Base-by-base conservation (phyloP, 2,888 invertebrate genomes). In the Nomada fucata region DNA sequence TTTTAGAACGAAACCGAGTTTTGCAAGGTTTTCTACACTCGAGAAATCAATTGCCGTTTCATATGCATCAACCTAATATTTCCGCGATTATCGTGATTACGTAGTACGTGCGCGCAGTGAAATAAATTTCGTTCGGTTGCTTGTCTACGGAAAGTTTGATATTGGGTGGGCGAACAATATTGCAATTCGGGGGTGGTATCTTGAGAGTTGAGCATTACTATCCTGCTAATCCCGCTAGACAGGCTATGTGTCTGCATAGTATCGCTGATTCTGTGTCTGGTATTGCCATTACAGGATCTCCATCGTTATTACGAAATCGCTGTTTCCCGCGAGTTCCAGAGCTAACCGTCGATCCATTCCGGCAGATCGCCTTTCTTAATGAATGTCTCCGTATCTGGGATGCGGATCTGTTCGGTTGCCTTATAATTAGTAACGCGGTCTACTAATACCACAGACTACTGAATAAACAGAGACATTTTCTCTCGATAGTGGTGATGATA, bases 281-380 rank as follows among this genome's bases (percentile, higher is more conserved):
- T 50, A 11, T 52, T 71, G 18, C 61, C 36, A 61, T 71, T 71
- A 71, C 18, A 61, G 61, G 52, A 63, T 52, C 61, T 36, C 61
- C 61, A 52, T 71, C 61, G 71, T 71, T 71, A 71, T 71, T 71
- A 71, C 71, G 61, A 71, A 71, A 71, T 61, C 71, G 61, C 71
- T 61, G 71, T 71, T 68, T 61, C 71, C 71, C 36, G 36, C 52
- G 36, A 71, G 23, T 71, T 61, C 63, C 50, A 52, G 3, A 18
- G 61, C 71, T 71, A 71, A 71, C 61, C 36, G 23, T 11, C 63
- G 61, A 61, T 71, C 71, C 61, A 71, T 61, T 71, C 61, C 20
- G 61, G 50, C 55, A 61, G 71, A 71, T 71, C 67, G 67, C 15
- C 67, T 68, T 55, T 68, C 53, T 42, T 68, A 68, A 55, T 53